Conservation (phyloP, 2,113 vertebrate species). For the Corydoras sp. region DNA sequence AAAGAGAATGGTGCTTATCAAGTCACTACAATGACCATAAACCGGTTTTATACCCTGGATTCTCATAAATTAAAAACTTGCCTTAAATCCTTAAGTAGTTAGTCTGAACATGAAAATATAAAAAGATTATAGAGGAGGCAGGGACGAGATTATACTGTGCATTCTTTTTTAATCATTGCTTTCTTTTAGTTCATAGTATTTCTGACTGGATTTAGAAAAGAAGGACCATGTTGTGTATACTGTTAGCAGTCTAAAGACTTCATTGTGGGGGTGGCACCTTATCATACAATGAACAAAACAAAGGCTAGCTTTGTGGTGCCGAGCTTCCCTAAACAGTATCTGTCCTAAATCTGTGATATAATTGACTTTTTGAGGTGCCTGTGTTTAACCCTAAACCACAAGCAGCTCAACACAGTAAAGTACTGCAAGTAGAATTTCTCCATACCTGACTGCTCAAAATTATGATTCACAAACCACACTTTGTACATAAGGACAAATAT, state of each 20-base stretch:
- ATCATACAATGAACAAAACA: conserved; percentile 10
- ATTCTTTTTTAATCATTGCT: neutral
- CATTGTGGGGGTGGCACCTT: conserved; percentile 8
- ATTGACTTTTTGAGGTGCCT: neutral
- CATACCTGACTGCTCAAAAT: no score
- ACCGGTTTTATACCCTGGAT: no score
- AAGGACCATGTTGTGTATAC: neutral
- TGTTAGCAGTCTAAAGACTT: conserved; percentile 12
- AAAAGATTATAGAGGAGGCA: neutral
- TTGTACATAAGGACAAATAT: no score
- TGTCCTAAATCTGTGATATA: conserved; percentile 12
- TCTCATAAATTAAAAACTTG: no score
- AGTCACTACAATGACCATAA: no score
- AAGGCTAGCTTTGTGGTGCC: conserved; percentile 18
- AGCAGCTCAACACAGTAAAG: neutral
- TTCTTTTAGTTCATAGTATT: neutral
- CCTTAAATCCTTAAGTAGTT: no score
- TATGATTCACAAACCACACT: no score
- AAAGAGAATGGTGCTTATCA: no score
- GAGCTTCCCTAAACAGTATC: conserved; percentile 17
- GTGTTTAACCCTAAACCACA: conserved; percentile 4
- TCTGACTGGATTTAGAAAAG: neutral
- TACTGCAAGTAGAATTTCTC: no score
- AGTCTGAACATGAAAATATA: no score
- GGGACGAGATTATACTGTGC: neutral